These are phyloP conservation scores for Steromphala cineraria DNA, from an alignment of 2,888 invertebrate species.

Conservation along the genomic window DNA sequence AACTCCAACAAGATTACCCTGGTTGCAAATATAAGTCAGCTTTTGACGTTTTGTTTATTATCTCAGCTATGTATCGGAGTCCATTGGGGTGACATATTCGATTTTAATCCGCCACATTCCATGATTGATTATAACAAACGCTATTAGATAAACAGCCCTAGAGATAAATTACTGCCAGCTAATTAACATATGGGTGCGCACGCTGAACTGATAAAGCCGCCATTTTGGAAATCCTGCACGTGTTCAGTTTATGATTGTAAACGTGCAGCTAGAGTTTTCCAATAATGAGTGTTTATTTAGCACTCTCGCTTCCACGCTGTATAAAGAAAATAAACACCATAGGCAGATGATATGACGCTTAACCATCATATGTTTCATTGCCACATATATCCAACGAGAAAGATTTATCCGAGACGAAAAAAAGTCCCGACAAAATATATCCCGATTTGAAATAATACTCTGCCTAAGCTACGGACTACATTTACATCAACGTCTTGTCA, in stretches of 20 bases:
- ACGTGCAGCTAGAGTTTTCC: constrained; percentile 13
- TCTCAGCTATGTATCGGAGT: neutral
- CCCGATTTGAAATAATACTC: no score
- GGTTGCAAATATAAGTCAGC: neutral
- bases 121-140: neutral
- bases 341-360: neutral
- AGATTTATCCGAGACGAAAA: no score
- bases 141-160: neutral
- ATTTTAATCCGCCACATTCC: neutral
- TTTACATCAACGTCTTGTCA: no score
- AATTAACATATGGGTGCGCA: constrained; percentile 7
- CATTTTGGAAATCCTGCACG: neutral
- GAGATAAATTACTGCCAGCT: neutral
- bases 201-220: constrained; percentile 20
- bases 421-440: no score
- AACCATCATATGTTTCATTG: no score
- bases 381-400: no score
- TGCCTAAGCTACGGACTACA: no score
- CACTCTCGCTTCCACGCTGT: constrained; percentile 14
- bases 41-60: no score
- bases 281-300: constrained; percentile 29
- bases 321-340: constrained; percentile 24
- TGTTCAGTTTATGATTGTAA: constrained; percentile 22
- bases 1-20: neutral
- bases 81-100: neutral